Base-by-base conservation (phyloP, 2,888 invertebrate genomes). In the Clunio marinus region DNA sequence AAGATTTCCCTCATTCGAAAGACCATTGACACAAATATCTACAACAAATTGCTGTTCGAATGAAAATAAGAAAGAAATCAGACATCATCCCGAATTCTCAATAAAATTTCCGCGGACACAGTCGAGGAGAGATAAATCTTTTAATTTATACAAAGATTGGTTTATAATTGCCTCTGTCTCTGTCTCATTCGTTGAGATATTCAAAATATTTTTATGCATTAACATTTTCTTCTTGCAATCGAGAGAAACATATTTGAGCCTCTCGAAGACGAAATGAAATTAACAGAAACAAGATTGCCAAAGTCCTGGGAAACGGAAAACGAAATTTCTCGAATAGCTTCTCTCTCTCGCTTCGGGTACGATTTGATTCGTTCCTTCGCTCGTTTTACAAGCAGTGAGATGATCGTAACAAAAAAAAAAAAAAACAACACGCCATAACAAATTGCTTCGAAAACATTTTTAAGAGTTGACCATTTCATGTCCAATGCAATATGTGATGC, bases 151-250 rank as follows among this genome's bases (percentile, higher is more conserved):
- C 57, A 57, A 57, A 27, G 27, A 57, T 51, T 51, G 17, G n/a
- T 41, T 22, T 17, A 51, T 51, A 51, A 51, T 51, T 51, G 51
- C 51, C 22, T 51, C 10, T 17, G 13, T 22, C 22, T 51, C 22
- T 51, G 2, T 27, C 20, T 28, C 59, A 28, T 13, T 3, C 32
- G 32, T n/a, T n/a, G 24, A 55, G 25, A 45, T 45, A 41, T 63
- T 63, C 15, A 24, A 63, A 63, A 63, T 25, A 41, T 41, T 41
- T 63, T 63, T 63, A 32, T 63, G 62, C 62, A 63, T 45, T 25
- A 63, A 41, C 32, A 37, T 45, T 63, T 35, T 45, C 51, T 10
- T 10, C 15, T 15, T 22, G 51, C 51, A n/a, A 7, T n/a, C 51
- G 22, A n/a, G n/a, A n/a, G n/a, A n/a, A n/a, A n/a, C n/a, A n/a